These are phyloP conservation scores for Tetramorium alpestre DNA, from an alignment of 1,140 invertebrate species.

Conservation along the genomic window DNA sequence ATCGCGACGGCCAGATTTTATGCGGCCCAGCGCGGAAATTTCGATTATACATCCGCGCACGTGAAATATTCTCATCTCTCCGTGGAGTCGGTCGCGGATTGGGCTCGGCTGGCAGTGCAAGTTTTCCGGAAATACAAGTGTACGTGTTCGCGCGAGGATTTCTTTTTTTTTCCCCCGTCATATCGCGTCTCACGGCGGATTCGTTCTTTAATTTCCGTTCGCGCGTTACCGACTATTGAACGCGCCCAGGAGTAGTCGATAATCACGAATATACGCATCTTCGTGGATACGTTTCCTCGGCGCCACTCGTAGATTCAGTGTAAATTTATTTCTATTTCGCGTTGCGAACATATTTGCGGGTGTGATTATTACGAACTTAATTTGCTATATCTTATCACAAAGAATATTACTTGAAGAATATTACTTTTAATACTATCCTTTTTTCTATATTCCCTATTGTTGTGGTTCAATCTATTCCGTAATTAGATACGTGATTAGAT, in stretches of 20 bases:
- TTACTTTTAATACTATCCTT: background rate
- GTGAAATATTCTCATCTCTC: conserved; percentile 55
- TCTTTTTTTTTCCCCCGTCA: conserved; percentile 19
- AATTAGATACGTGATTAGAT: background rate
- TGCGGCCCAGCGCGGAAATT: conserved; percentile 53
- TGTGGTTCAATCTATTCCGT: background rate
- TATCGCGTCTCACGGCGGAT: conserved; percentile 49
- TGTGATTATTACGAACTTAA: background rate
- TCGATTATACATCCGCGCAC: conserved; percentile 60
- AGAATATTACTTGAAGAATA: background rate
- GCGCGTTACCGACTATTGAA: conserved; percentile 41
- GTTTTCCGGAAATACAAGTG: conserved; percentile 60
- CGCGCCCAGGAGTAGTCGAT: conserved; percentile 16
- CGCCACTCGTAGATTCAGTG: conserved; percentile 1
- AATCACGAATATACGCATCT: conserved; percentile 39
- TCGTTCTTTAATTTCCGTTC: conserved; percentile 61
- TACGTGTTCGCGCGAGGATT: conserved; percentile 53
- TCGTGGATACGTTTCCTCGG: conserved; percentile 19
- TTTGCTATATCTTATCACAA: background rate
- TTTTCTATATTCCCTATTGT: background rate
- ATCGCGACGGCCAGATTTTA: conserved; percentile 58
- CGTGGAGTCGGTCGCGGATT: conserved; percentile 37
- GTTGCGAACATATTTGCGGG: background rate
- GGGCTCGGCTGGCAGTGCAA: conserved; percentile 39
- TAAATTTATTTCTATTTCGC: conserved; percentile 14